Base-by-base conservation (phyloP, 2,113 vertebrate species). In the Rhineura floridana region DNA sequence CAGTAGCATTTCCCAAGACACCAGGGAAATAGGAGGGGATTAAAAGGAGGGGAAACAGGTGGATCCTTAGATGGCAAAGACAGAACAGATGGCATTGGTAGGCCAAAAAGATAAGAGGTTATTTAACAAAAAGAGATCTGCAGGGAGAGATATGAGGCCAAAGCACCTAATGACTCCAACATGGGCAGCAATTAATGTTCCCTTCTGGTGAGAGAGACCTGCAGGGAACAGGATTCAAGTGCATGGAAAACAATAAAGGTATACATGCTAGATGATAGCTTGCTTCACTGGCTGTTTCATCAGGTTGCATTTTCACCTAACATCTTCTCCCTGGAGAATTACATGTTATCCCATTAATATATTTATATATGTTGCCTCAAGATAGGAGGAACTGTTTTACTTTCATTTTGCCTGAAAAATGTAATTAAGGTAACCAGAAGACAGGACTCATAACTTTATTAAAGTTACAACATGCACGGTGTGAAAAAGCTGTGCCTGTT, bases 21-120 rank as follows among this genome's bases (percentile, higher is more conserved):
- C 65, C 79, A 79, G 70, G 42, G 50, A 50, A 87, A 59, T 0
- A 0, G 62, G 30, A 48, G 85, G 82, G 46, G 81, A 81, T 89
- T 25, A 67, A 90, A n/a, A 78, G 52, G 84, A 39, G 28, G n/a
- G 21, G 46, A 83, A 78, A 78, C 62, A 86, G 84, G 72, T 83
- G 80, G 87, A 76, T 19, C 59, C 0, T n/a, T 7, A 83, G 13
- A 81, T 84, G 85, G 59, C 6, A 46, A 46, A 89, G 33, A 79
- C n/a, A 10, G 46, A 25, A 30, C 36, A 42, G 0, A 0, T 23
- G 4, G 0, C 67, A n/a, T 63, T 36, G 63, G 36, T 33, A 48
- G 55, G 77, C 39, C 65, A 48, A 80, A 85, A 80, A 52, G 78
- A 62, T 70, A 48, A 65, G 72, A 81, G 77, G 78, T 42, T 63